Conservation (phyloP, 2,888 invertebrate genomes). For the Pristionchus exspectatus region DNA sequence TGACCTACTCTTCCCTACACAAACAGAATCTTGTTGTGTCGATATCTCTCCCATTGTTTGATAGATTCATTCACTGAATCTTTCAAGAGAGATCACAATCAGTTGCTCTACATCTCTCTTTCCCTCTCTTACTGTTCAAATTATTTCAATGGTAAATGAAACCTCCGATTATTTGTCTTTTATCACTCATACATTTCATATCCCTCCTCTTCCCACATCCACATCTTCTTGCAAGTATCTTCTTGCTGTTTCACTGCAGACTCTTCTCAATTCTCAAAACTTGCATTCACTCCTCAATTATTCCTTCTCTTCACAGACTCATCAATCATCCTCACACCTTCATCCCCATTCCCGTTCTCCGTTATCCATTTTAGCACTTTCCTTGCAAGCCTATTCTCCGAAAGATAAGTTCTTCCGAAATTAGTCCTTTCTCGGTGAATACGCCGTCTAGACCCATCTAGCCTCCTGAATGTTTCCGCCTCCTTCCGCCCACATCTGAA, state of each 20-base stretch:
- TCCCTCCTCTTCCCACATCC: too few relatives aligned
- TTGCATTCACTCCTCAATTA: not conserved
- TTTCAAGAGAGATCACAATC: slow-evolving; percentile 15
- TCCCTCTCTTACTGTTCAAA: not conserved
- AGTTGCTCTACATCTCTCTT: not conserved
- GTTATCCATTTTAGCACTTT: not conserved
- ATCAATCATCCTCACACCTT: not conserved
- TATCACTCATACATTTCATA: not conserved
- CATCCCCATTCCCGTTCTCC: not conserved
- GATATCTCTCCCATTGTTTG: slow-evolving; percentile 1
- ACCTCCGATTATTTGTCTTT: not conserved
- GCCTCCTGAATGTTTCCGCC: not conserved
- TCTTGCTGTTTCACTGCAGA: not conserved
- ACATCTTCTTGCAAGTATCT: too few relatives aligned
- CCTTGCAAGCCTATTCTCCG: not conserved
- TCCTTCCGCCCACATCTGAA: not conserved
- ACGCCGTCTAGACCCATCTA: too few relatives aligned
- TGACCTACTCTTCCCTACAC: slow-evolving; percentile 38
- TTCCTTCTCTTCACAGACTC: not conserved
- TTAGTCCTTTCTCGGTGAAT: not conserved
- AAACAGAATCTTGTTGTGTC: not conserved
- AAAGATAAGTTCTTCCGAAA: too few relatives aligned
- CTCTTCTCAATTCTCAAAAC: not conserved
- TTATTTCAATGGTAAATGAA: too few relatives aligned
- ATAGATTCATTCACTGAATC: slow-evolving; percentile 37